These are phyloP conservation scores for Lagopus leucura DNA, from an alignment of 2,113 vertebrate species.

Conservation along the genomic window DNA sequence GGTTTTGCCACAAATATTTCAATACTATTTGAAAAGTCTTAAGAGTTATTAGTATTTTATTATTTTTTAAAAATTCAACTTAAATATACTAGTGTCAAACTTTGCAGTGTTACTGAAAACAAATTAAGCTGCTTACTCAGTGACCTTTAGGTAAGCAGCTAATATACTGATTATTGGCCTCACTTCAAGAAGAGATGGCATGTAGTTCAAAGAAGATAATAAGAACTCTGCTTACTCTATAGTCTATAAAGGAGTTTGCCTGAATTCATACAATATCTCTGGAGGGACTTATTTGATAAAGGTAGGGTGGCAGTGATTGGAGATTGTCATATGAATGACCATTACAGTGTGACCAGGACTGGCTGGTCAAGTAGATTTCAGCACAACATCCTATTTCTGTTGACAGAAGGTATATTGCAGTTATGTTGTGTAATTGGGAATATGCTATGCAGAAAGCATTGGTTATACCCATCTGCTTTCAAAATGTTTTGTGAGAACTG, in stretches of 20 bases:
- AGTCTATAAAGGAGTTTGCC: background rate
- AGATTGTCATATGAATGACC: background rate
- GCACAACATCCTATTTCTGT: background rate
- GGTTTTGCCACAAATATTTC: background rate
- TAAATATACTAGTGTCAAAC: background rate
- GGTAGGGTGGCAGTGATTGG: background rate
- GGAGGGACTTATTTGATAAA: background rate
- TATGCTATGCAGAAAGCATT: background rate
- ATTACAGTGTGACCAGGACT: background rate
- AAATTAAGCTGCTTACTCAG: background rate
- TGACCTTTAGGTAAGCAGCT: background rate
- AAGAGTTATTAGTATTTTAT: background rate
- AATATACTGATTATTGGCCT: background rate
- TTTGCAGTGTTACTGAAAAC: background rate
- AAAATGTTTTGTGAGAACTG: background rate
- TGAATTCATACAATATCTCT: background rate
- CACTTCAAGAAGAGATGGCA: background rate
- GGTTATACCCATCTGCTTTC: slow-evolving; percentile 39
- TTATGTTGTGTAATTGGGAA: background rate
- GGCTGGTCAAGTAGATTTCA: background rate
- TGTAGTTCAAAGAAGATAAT: background rate
- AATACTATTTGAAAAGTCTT: background rate
- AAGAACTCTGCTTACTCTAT: background rate
- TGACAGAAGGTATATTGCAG: slow-evolving; percentile 33
- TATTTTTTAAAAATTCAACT: background rate